These are phyloP conservation scores for Apostichopus leukothele DNA, from an alignment of 53 echinoderm and acorn worm species.

Conservation along the genomic window DNA sequence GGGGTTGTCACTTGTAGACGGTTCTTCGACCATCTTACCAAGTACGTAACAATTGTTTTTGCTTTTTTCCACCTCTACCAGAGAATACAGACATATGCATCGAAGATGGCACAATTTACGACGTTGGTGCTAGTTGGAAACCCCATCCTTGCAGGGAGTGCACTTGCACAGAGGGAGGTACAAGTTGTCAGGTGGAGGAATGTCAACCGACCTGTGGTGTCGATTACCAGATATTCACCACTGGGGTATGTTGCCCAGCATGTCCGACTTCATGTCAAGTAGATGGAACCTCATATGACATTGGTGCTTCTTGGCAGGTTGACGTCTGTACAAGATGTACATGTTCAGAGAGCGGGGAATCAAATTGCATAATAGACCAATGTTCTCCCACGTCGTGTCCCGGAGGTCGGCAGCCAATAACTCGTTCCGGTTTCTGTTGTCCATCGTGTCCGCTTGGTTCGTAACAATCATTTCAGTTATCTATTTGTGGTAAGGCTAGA, in stretches of 20 bases:
- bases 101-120: conserved; percentile 2
- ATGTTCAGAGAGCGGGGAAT: not conserved
- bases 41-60: not conserved
- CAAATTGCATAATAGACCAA: not conserved
- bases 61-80: not conserved
- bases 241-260: conserved; percentile 5
- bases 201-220: not conserved
- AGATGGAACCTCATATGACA: conserved; percentile 18
- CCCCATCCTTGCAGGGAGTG: conserved; percentile 4
- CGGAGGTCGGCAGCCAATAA: not conserved
- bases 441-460: not conserved
- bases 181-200: not conserved
- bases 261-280: not conserved
- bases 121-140: not conserved
- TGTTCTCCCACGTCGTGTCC: not conserved
- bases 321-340: conserved; percentile 6
- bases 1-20: no score
- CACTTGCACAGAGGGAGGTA: not conserved
- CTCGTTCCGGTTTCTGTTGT: not conserved
- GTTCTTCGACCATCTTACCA: no score
- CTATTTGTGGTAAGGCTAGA: no score
- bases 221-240: not conserved
- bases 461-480: not conserved
- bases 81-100: not conserved
- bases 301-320: not conserved